These are phyloP conservation scores for Cirrhinus molitorella DNA, from an alignment of 2,797 vertebrate species.

Conservation along the genomic window DNA sequence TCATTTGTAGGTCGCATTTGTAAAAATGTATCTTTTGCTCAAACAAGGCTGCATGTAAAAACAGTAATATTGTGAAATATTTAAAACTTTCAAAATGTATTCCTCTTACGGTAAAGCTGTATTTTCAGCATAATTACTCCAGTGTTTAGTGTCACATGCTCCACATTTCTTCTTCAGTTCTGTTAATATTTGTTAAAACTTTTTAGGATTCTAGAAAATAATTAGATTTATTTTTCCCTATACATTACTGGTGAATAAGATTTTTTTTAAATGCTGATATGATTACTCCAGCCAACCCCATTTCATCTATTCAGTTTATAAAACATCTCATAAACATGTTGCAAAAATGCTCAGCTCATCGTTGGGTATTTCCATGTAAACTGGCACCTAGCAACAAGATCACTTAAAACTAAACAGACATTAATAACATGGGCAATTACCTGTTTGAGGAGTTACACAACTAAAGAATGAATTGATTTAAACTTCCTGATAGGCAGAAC, in stretches of 20 bases:
- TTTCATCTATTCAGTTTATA: background rate
- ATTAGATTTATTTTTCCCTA: background rate
- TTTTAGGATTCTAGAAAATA: too few relatives aligned
- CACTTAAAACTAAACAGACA: slow-evolving; percentile 26
- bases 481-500: background rate
- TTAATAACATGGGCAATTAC: background rate
- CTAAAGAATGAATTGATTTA: background rate
- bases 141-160: background rate
- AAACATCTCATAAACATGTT: background rate
- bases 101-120: background rate
- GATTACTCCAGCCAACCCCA: background rate
- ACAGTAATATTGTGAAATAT: background rate
- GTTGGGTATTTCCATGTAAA: background rate
- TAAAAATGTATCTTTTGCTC: too few relatives aligned
- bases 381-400: slow-evolving; percentile 29
- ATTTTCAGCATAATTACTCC: background rate
- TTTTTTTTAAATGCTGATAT: background rate
- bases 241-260: background rate
- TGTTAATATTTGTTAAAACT: too few relatives aligned
- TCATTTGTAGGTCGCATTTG: too few relatives aligned
- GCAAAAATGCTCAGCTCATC: background rate
- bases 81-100: background rate
- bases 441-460: background rate
- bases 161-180: background rate
- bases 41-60: background rate